phyloP scores from a whole-genome alignment of 92 coral and sea anemone genomes.

The Palythoa grandiflora region DNA sequence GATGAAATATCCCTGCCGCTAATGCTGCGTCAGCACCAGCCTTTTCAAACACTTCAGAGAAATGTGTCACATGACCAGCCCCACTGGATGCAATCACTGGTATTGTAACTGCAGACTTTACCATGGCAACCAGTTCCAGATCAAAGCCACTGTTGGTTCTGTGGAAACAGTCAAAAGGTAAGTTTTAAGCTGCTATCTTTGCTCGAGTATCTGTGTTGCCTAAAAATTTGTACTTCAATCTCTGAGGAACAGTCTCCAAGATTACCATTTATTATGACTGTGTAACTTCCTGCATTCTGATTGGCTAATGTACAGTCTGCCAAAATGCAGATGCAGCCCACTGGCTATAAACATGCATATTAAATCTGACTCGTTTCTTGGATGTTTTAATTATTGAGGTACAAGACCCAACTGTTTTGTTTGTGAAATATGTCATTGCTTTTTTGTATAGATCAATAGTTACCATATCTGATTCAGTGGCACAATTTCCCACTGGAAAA shows the following conservation, averaged over 20 bases:
- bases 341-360: too few relatives aligned
- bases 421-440: too few relatives aligned
- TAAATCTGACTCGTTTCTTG: too few relatives aligned
- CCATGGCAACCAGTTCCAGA: conserved; percentile 69
- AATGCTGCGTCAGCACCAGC: conserved; percentile 68
- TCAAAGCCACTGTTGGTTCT: conserved; percentile 73
- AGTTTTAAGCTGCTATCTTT: neutral
- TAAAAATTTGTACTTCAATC: too few relatives aligned
- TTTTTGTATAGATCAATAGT: too few relatives aligned
- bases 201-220: neutral
- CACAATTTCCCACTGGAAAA: too few relatives aligned
- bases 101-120: conserved; percentile 65
- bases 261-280: conserved; percentile 24
- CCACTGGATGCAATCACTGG: conserved; percentile 78
- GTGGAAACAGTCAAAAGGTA: neutral
- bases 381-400: too few relatives aligned
- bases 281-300: too few relatives aligned
- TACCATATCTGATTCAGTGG: too few relatives aligned
- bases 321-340: too few relatives aligned
- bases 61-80: conserved; percentile 70
- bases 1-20: conserved; percentile 72
- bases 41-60: conserved; percentile 62
- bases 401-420: too few relatives aligned
- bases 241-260: conserved; percentile 37
- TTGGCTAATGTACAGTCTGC: too few relatives aligned